These are phyloP conservation scores for Diarsia brunnea DNA, from an alignment of 2,888 invertebrate species.

Conservation along the genomic window DNA sequence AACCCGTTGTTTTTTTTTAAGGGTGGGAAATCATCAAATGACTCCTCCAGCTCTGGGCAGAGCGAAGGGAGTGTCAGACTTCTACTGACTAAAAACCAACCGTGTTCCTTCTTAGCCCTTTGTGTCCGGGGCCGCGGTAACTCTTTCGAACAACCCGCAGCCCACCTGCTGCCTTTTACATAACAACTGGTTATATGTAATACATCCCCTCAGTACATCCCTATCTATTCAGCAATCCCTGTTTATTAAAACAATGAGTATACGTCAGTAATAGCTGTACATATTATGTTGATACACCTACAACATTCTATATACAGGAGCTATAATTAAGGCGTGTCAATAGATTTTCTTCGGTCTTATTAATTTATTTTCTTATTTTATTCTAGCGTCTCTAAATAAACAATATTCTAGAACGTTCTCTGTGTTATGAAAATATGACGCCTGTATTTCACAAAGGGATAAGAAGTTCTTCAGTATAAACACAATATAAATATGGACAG, in stretches of 20 bases:
- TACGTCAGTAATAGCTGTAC: not conserved
- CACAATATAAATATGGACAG: too few relatives aligned
- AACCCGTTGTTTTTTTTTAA: too few relatives aligned
- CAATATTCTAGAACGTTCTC: slow-evolving; percentile 8
- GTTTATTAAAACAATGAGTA: not conserved
- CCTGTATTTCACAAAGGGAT: not conserved
- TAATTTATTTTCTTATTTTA: slow-evolving; percentile 20
- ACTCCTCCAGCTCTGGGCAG: too few relatives aligned
- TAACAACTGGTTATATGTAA: too few relatives aligned
- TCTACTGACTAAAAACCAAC: too few relatives aligned
- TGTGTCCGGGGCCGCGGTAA: too few relatives aligned
- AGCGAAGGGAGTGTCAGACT: too few relatives aligned
- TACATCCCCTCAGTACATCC: not conserved
- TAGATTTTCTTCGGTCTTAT: slow-evolving; percentile 16
- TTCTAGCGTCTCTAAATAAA: not conserved
- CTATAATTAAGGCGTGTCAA: slow-evolving; percentile 19
- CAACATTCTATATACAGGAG: not conserved
- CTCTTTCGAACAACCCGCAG: too few relatives aligned
- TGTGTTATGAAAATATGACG: not conserved
- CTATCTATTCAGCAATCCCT: not conserved
- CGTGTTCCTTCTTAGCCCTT: too few relatives aligned
- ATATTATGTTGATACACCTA: not conserved
- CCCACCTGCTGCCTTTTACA: not conserved
- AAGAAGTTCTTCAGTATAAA: not conserved
- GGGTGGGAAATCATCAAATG: too few relatives aligned